Base-by-base conservation (phyloP, 2,797 vertebrate species). In the Oryzias sinensis region DNA sequence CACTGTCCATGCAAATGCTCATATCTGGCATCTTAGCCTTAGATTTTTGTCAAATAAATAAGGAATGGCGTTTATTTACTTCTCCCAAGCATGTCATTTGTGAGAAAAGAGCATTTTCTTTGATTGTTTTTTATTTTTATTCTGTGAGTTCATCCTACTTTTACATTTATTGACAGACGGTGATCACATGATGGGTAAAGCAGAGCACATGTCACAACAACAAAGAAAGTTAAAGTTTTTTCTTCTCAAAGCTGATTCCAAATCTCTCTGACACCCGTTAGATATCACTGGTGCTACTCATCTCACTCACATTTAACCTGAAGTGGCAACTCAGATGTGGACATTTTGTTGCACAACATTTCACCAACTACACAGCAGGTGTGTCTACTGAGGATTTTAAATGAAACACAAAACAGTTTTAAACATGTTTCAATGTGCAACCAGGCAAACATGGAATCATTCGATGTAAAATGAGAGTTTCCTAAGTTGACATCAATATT, bases 231-330 rank as follows among this genome's bases (percentile, higher is more conserved):
- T 62, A 76, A 75, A 74, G 53, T 84, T 70, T 68, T 54, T 22
- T 18, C 79, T 63, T 72, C 49, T 67, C 56, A 48, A 17, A 69
- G 54, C 79, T 75, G 45, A 70, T 48, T 53, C 45, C 45, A 69
- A 70, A 79, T 77, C 52, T 60, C 74, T 82, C 80, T 83, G 79
- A 87, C 72, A 18, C 18, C 18, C 18, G 18, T 65, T 58, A 74
- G 77, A 74, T 17, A 42, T 79, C 85, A 82, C 70, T 79, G 72
- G 77, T 65, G 78, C 56, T 2, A 11, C 62, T 59, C 52, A 63
- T 46, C 45, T 51, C 52, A 74, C 64, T 50, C 60, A 47, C 57
- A 59, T 79, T 86, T 82, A 62, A 74, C 59, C 74, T 43, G 37
- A 66, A 47, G 68, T 65, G 61, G 69, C 59, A 74, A 68, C 68